phyloP scores from a whole-genome alignment of 1,140 invertebrate genomes.

The Araneus ventricosus region DNA sequence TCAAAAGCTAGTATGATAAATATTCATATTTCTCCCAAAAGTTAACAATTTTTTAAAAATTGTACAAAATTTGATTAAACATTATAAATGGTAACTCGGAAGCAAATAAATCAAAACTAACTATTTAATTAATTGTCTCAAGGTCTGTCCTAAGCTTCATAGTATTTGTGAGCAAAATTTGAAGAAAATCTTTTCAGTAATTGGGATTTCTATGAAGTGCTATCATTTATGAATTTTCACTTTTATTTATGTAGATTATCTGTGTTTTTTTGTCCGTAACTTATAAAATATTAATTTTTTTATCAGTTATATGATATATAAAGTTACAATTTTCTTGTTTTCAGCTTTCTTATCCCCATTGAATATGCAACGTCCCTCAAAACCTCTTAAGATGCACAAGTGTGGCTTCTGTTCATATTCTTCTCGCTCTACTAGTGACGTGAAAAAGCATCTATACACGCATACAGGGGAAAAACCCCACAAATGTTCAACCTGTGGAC shows the following conservation, averaged over 20 bases:
- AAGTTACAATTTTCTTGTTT: background rate
- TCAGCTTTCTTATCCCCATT: background rate
- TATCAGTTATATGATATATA: background rate
- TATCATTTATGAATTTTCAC: background rate
- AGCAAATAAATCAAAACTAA: too few species aligned
- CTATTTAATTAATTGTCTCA: too few species aligned
- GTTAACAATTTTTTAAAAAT: too few species aligned
- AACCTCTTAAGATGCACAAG: background rate
- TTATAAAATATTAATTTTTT: background rate
- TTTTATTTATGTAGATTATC: background rate
- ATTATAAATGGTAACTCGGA: too few species aligned
- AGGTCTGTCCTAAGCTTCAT: too few species aligned
- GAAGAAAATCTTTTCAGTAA: background rate
- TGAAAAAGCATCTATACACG: slow-evolving; percentile 41
- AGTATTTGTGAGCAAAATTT: background rate
- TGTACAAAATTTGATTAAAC: too few species aligned
- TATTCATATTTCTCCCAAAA: too few species aligned
- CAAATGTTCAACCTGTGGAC: slow-evolving; percentile 7
- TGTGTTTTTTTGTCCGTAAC: too few species aligned
- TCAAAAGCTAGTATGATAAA: too few species aligned
- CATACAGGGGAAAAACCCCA: slow-evolving; percentile 54
- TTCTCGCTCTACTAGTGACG: background rate
- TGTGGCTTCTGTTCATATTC: slow-evolving; percentile 35
- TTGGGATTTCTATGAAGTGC: background rate
- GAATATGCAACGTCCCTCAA: background rate